Evolutionary conservation across 2,888 invertebrate species (phyloP).

Genomic region (Acrobasis consociella): DNA sequence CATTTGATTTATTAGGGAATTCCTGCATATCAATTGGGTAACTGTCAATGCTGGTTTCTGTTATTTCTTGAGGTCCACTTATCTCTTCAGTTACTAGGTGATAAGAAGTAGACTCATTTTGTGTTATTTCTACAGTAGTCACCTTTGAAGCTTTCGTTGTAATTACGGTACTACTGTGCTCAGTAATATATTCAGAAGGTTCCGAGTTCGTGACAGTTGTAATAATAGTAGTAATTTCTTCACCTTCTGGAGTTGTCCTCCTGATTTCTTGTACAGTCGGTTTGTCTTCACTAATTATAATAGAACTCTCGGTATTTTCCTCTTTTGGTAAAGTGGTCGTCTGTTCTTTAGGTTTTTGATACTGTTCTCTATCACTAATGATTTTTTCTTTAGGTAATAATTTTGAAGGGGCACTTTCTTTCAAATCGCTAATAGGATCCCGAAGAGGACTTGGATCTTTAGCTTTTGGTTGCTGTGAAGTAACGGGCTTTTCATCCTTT

Average conservation of each 20-base stretch:
- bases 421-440: neutral
- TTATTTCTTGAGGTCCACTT: slow-evolving; percentile 37
- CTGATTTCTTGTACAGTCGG: slow-evolving; percentile 48
- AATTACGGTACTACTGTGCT: slow-evolving; percentile 57
- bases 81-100: slow-evolving; percentile 52
- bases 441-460: neutral
- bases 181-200: slow-evolving; percentile 53
- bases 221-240: slow-evolving; percentile 52
- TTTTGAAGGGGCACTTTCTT: neutral
- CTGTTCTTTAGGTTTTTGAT: neutral
- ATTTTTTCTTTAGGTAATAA: slow-evolving; percentile 6
- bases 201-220: slow-evolving; percentile 52
- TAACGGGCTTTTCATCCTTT: slow-evolving; percentile 2
- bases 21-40: slow-evolving; percentile 46
- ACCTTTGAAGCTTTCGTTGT: slow-evolving; percentile 60
- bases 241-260: slow-evolving; percentile 45
- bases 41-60: slow-evolving; percentile 37
- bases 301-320: neutral
- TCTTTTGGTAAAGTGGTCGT: neutral
- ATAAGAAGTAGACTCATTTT: slow-evolving; percentile 61
- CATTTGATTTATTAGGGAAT: slow-evolving; percentile 51
- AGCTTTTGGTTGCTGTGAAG: neutral
- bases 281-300: slow-evolving; percentile 37
- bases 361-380: neutral
- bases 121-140: slow-evolving; percentile 61